Conservation (phyloP, 2,888 invertebrate genomes). For the Laothoe populi region DNA sequence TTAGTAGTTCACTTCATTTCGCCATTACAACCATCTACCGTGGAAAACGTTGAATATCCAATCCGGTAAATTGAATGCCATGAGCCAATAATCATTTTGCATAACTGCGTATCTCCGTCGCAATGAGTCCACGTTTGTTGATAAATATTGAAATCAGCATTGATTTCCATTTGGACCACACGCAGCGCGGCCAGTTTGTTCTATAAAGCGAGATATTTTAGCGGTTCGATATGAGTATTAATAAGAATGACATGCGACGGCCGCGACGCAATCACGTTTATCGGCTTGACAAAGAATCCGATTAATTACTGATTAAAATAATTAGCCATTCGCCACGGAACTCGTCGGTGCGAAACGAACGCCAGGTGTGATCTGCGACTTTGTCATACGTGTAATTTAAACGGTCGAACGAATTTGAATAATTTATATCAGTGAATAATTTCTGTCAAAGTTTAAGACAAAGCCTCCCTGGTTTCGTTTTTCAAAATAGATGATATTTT, state of each 20-base stretch:
- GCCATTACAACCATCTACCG: too few species aligned
- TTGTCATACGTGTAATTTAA: constrained; percentile 5
- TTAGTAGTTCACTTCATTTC: too few species aligned
- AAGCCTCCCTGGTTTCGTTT: neutral
- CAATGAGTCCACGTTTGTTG: constrained; percentile 63
- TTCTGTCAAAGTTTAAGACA: neutral
- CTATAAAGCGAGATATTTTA: constrained; percentile 59
- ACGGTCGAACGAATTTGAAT: neutral
- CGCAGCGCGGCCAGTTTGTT: constrained; percentile 61
- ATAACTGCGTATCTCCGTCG: constrained; percentile 58
- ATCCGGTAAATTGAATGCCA: constrained; percentile 23
- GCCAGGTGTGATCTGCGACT: constrained; percentile 11
- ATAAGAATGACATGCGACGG: constrained; percentile 60
- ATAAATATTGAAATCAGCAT: constrained; percentile 72
- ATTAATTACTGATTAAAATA: constrained; percentile 72
- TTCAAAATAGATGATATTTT: too few species aligned
- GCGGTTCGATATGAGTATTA: constrained; percentile 54
- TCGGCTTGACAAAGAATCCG: constrained; percentile 56
- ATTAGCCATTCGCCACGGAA: constrained; percentile 65
- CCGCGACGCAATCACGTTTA: constrained; percentile 53
- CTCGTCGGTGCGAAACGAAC: constrained; percentile 38
- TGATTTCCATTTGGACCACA: constrained; percentile 70
- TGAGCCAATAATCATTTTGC: constrained; percentile 52
- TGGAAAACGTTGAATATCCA: neutral
- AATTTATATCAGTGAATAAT: neutral